Base-by-base conservation (phyloP, 2,888 invertebrate genomes). In the Anoncus sp. region DNA sequence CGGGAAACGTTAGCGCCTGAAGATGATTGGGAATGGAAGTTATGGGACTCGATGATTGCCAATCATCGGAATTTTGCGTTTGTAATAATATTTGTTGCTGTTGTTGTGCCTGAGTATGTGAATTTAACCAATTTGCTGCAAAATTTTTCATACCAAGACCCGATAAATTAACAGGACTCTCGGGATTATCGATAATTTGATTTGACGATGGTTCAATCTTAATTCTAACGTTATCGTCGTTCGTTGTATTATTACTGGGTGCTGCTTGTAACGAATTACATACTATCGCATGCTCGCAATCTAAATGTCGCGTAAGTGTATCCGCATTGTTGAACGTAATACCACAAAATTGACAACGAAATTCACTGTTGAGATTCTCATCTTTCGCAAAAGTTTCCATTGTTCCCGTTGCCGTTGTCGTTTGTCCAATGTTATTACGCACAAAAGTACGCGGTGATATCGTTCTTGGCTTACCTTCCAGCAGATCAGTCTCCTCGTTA, bases 291-390 rank as follows among this genome's bases (percentile, higher is more conserved):
- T 90, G 91, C 67, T 91, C 90, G 82, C 81, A 85, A 51, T 90
- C 87, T 65, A 89, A 81, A 59, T 91, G 91, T 57, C 85, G 83
- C 35, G 84, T 82, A 38, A 91, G 85, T 51, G 83, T 71, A 9
- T 85, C 87, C 55, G 87, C 86, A 53, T 74, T 85, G 72, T 89
- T 86, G 81, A 90, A 89, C 73, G 86, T 85, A 81, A 84, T 86
- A 79, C 86, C 85, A 82, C 91, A 91, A 77, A 87, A 87, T 77
- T 87, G 88, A 83, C 90, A 91, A 70, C 87, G 88, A 74, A 87
- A 87, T 69, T 90, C 88, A 80, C 84, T 86, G 80, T 89, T 88
- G 51, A 87, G 85, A 77, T 88, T 89, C 79, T 90, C 90, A 81
- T 90, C 90, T 83, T 86, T 87, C 67, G 83, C 78, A 73, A 85